These are phyloP conservation scores for Drosophila oshimai DNA, from an alignment of 1,140 invertebrate species.

Conservation along the genomic window DNA sequence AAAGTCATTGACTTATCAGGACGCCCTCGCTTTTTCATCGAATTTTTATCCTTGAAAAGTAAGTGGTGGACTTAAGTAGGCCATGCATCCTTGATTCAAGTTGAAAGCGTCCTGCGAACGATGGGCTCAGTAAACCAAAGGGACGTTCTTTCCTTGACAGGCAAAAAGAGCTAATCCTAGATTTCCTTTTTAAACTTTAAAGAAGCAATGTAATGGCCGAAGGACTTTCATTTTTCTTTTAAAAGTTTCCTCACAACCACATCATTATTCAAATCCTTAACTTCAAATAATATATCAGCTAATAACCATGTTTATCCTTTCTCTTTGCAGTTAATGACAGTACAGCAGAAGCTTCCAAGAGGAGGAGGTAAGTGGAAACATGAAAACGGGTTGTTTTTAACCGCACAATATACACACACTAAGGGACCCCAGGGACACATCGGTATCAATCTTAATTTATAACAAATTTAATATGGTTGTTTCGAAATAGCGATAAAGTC, in stretches of 20 bases:
- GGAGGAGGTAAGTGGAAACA: conserved; percentile 45
- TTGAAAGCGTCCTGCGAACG: neutral
- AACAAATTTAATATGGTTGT: conserved; percentile 68
- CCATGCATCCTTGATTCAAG: neutral
- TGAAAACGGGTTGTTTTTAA: neutral
- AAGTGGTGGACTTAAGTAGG: neutral
- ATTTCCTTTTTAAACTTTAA: neutral
- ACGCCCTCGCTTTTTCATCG: neutral
- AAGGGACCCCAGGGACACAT: conserved; percentile 26
- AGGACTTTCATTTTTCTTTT: neutral
- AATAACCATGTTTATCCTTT: neutral
- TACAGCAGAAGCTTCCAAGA: neutral
- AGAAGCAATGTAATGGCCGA: neutral
- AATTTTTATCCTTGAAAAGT: neutral
- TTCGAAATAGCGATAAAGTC: conserved; percentile 26
- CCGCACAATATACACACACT: neutral
- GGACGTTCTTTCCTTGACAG: neutral
- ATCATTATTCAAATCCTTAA: neutral
- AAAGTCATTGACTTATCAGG: too few relatives aligned
- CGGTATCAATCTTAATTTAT: conserved; percentile 78
- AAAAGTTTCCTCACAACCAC: neutral
- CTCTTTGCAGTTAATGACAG: conserved; percentile 29
- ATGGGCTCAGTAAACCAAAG: neutral
- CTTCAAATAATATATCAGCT: neutral
- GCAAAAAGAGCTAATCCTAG: neutral